Conservation (phyloP, 2,888 invertebrate species). For the Thereva nobilitata region DNA sequence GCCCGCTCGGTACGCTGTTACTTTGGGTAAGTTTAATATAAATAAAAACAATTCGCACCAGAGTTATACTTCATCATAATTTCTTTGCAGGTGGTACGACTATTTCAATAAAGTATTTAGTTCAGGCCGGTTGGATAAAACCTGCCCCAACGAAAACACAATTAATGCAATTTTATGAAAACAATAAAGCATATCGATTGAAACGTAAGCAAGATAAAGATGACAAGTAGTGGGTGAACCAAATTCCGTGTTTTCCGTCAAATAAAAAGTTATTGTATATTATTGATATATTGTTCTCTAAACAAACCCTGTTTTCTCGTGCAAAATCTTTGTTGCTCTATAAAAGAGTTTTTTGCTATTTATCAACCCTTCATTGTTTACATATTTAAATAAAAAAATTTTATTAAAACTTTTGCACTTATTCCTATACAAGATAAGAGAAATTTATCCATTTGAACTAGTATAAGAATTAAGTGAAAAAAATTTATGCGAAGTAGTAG, state of each 20-base stretch:
- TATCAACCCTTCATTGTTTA: too few relatives aligned
- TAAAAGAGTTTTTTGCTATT: too few relatives aligned
- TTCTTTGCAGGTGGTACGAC: constrained; percentile 76
- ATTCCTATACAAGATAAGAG: too few relatives aligned
- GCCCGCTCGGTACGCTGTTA: constrained; percentile 89
- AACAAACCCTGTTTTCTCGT: too few relatives aligned
- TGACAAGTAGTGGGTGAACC: not conserved
- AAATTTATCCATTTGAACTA: too few relatives aligned
- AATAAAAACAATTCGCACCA: not conserved
- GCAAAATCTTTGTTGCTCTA: too few relatives aligned
- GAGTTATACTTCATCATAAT: not conserved
- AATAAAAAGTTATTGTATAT: not conserved
- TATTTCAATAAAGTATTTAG: constrained; percentile 78
- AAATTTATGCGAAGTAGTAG: too few relatives aligned
- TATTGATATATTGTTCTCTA: too few relatives aligned
- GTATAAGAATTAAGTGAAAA: too few relatives aligned
- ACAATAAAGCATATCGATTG: constrained; percentile 51
- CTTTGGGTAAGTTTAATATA: constrained; percentile 68
- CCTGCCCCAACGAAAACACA: constrained; percentile 75
- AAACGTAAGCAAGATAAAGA: constrained; percentile 2
- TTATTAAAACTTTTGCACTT: too few relatives aligned
- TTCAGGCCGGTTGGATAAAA: constrained; percentile 78
- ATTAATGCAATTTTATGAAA: constrained; percentile 65
- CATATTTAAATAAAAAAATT: too few relatives aligned
- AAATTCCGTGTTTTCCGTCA: not conserved